Percentiles rank a stretch among this genome's conserved stretches.
These are phyloP conservation scores for Osedax fenrisi DNA, from an alignment of 2,888 invertebrate genomes.

Conservation along the genomic window DNA sequence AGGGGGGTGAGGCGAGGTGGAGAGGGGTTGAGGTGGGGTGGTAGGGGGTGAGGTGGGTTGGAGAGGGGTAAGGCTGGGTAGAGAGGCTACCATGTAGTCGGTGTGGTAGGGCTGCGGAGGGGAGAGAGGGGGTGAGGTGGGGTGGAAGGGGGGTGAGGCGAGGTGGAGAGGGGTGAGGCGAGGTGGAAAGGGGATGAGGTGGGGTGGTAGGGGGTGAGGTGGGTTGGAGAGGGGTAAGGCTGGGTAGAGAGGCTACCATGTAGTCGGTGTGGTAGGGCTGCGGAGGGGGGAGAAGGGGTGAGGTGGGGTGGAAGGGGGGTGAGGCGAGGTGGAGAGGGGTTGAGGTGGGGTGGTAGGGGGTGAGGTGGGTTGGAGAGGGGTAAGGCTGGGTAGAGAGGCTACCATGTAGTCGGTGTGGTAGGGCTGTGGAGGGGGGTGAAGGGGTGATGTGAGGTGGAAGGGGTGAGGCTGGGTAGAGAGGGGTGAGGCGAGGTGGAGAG, in stretches of 20 bases:
- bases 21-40: neutral
- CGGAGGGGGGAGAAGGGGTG: neutral
- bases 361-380: neutral
- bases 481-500: neutral
- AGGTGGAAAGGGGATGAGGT: no score
- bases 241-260: conserved; percentile 76
- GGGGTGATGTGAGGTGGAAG: no score
- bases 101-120: neutral
- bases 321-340: neutral
- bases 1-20: neutral
- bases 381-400: neutral
- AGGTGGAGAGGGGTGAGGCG: neutral
- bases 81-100: no score
- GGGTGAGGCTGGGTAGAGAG: neutral
- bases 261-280: conserved; percentile 76
- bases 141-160: neutral
- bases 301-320: neutral
- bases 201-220: neutral
- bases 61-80: neutral
- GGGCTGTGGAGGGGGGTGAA: neutral
- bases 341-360: neutral
- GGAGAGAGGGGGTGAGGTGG: neutral
- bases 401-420: neutral
- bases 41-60: neutral
- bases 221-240: conserved; percentile 70